Base-by-base conservation (phyloP, 2,888 invertebrate genomes). In the Cabera pusaria region DNA sequence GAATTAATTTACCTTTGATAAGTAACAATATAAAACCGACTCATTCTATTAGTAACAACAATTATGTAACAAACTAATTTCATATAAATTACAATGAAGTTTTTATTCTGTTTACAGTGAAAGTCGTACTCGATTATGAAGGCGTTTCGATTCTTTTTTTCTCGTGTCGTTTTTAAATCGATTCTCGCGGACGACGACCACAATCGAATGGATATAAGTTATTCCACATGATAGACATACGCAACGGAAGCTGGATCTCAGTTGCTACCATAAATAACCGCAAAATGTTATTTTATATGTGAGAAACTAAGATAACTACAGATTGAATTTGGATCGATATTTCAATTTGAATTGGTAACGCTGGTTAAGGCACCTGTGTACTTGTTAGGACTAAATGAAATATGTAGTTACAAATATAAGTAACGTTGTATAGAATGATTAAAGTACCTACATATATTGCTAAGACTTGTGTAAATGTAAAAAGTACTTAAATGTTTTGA, bases 191-290 rank as follows among this genome's bases (percentile, higher is more conserved):
- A 37, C 36, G 50, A 44, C 36, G 50, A 44, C 49, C 38, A 44
- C 44, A 39, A 31, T 27, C 42, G 41, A 41, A 31, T 29, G 42
- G 34, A 24, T 37, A 29, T 28, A 40, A 34, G 37, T 38, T 62
- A 68, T 73, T 72, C 54, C 70, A 74, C 72, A 73, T 73, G 74
- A 64, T 67, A 68, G 65, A 78, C 74, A 79, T 75, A 80, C 76
- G 70, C 53, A 69, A 71, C 68, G 73, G 75, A 75, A 75, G 64
- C 64, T 48, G 14, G 26, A 35, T 36, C n/a, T n/a, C n/a, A n/a
- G n/a, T n/a, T n/a, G n/a, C 36, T 42, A 42, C 41, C 41, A 42
- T 45, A 59, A 62, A 47, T 16, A 34, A 63, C 67, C 69, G 49
- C 70, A 66, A 62, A 46, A 44, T 46, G 37, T 27, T 41, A 56